These are phyloP conservation scores for Paradoxurus hermaphroditus DNA, from an alignment of 2,113 vertebrate genomes.

Conservation along the genomic window DNA sequence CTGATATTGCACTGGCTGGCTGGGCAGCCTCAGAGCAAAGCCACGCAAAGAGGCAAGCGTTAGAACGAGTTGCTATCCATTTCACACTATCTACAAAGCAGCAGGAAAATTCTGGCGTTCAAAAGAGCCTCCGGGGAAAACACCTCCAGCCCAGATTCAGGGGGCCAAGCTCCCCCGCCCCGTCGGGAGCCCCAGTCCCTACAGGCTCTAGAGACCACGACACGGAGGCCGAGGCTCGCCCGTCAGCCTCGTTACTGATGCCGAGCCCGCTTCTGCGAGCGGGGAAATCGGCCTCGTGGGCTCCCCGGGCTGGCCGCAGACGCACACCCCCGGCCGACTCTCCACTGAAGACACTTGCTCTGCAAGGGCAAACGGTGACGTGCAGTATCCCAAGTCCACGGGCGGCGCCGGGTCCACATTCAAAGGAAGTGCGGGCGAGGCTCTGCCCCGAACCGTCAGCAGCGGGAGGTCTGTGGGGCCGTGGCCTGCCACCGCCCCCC, in stretches of 20 bases:
- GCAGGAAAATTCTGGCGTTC: background rate
- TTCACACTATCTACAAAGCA: background rate
- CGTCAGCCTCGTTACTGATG: background rate
- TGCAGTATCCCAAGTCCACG: background rate
- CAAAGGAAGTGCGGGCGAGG: accelerated
- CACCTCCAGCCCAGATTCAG: background rate
- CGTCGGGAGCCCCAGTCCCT: background rate
- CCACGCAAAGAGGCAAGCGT: background rate
- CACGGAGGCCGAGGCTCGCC: background rate
- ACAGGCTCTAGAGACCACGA: background rate
- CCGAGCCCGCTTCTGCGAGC: background rate
- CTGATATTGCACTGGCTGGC: no score
- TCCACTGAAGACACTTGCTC: background rate
- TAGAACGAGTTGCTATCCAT: background rate
- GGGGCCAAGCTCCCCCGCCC: background rate
- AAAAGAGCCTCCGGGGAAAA: background rate
- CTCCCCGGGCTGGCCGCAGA: background rate
- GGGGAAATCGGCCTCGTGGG: accelerated
- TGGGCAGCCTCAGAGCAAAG: background rate
- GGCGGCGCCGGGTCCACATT: background rate
- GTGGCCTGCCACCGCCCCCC: no score
- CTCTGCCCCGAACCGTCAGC: accelerated
- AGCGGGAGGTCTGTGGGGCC: background rate
- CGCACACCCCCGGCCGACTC: background rate
- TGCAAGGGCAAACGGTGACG: background rate